Evolutionary conservation across 2,797 vertebrate genomes (phyloP), one percentile per base, ranked within the genome.

Genomic region (Nothura maculosa): DNA sequence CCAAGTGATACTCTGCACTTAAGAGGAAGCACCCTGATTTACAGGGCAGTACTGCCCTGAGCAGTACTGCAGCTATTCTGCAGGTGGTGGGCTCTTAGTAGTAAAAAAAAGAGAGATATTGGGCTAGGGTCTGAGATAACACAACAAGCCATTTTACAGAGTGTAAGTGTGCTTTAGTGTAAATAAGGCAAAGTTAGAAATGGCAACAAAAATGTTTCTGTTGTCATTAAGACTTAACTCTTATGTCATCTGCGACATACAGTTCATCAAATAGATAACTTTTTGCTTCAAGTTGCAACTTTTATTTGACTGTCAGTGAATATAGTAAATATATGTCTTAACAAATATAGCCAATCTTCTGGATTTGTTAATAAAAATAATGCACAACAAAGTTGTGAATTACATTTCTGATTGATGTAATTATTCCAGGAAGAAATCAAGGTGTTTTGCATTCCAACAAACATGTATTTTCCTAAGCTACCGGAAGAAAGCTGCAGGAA

Each of bases 1-100:
- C 34, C 50, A 24, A 62, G 21, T 67, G 48, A 20, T 48, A 9
- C 13, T 7, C 34, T 42, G 13, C 9, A 22, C 57, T 42, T 69
- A 38, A 80, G 36, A 22, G 27, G 27, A 13, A 61, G 17, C 28
- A 42, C 3, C 0, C 2, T 52, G 8, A 48, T 80, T 52, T 43
- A 24, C 0, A 0, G 62, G 13, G 34, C n/a, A 72, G 9, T 66
- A 21, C 38, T 77, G 9, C 13, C 14, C 19, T 50, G 42, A 58
- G 25, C 38, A 58, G 25, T 34, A 14, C 12, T 32, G 30, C 17
- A 75, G 43, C 17, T 27, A 16, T 81, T 36, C 16, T 40, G 25
- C 22, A 34, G 13, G 21, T 55, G 28, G 30, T 32, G n/a, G 42
- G 22, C 57, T 73, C 8, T 64, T 36, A 5, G 1, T 25, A 8